Evolutionary conservation across 1,140 invertebrate species (phyloP), one percentile per base, ranked within the genome.

Genomic region (Pantala flavescens): DNA sequence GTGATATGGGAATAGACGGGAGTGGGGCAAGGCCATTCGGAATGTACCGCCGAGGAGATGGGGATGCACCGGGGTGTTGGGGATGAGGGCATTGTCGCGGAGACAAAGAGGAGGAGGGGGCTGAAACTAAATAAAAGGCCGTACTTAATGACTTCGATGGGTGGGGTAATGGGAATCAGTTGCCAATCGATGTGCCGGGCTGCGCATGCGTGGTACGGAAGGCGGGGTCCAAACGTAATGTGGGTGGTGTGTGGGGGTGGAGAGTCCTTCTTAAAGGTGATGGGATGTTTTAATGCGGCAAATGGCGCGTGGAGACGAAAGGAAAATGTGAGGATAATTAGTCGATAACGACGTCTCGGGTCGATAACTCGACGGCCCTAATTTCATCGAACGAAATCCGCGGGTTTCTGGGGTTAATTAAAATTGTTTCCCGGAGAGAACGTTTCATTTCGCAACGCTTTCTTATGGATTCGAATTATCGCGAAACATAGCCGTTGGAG

Each of bases 81-180:
- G n/a, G n/a, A 9, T 2, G 49, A 63, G 49, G 49, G 49, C 49
- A 16, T 19, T 63, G 49, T 19, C 16, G 49, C n/a, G n/a, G 49
- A 21, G 49, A 63, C 16, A 63, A 21, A 16, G n/a, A 14, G 49
- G 49, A 5, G 49, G 49, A 21, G 49, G 49, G 49, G 49, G 49
- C n/a, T 63, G 49, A 63, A 63, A 63, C 49, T 63, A 63, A 63
- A 63, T 63, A 63, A 63, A 63, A 63, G 49, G 49, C 49, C 49
- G 49, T 63, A 21, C 49, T 63, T 63, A 63, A 63, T 63, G 49
- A 63, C 49, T 19, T 21, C 49, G 49, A 63, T 63, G 49, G 49
- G 49, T 63, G 49, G 49, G 49, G 49, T 63, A 63, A 63, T 63
- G 49, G n/a, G 49, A 63, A 63, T 63, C 49, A 63, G 49, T 63